phyloP scores from a whole-genome alignment of 2,797 vertebrate genomes.

The Sebastolobus alascanus region DNA sequence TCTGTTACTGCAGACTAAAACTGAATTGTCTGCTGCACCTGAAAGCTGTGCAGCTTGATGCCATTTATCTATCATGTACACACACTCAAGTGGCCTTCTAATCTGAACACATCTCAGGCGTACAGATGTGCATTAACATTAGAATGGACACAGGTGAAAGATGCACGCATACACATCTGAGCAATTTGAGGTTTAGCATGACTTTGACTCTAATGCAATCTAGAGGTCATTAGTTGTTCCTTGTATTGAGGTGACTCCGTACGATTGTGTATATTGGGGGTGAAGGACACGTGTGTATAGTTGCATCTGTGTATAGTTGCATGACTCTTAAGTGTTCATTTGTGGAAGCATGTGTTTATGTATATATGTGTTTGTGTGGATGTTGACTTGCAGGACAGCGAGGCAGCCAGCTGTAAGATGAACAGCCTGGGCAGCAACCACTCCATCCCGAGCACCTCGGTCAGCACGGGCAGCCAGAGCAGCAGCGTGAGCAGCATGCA shows the following conservation, averaged over 20 bases:
- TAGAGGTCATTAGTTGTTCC: slow-evolving; percentile 2
- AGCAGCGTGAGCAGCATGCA: slow-evolving; percentile 99
- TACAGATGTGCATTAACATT: slow-evolving; percentile 3
- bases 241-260: background rate
- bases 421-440: slow-evolving; percentile 99
- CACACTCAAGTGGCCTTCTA: background rate
- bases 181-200: slow-evolving; percentile 23
- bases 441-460: slow-evolving; percentile 96
- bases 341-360: slow-evolving; percentile 9
- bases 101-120: slow-evolving; percentile 17
- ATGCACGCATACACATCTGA: background rate
- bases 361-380: background rate
- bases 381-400: slow-evolving; percentile 89
- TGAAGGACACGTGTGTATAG: background rate
- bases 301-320: background rate
- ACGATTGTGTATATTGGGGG: background rate
- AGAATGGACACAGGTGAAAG: background rate
- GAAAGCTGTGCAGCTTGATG: slow-evolving; percentile 1
- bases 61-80: background rate
- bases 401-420: slow-evolving; percentile 93
- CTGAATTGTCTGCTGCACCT: background rate
- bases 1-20: slow-evolving; percentile 6
- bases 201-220: slow-evolving; percentile 18
- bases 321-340: background rate
- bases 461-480: slow-evolving; percentile 98